Percentiles rank a stretch among this genome's conserved stretches.
Conservation (phyloP, 2,797 vertebrate species). For the Clarias laeviceps region DNA sequence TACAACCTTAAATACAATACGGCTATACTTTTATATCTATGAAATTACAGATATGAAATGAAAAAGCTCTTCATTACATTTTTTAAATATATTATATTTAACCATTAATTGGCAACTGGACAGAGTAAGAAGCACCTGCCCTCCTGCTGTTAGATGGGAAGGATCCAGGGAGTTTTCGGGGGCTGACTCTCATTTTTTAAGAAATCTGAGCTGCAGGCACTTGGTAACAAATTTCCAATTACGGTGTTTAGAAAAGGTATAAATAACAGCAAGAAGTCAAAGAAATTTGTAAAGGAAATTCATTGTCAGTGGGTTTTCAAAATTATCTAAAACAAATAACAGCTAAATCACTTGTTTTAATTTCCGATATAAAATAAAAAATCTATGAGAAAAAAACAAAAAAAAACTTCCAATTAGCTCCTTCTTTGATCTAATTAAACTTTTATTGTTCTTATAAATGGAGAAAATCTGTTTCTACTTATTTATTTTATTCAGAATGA, state of each 20-base stretch:
- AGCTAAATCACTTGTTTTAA: background rate
- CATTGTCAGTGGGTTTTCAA: no score
- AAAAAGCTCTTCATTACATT: background rate
- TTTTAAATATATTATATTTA: background rate
- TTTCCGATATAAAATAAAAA: background rate
- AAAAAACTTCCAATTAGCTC: background rate
- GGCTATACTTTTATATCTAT: no score
- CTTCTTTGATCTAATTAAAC: background rate
- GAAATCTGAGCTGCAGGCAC: no score
- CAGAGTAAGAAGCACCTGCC: background rate
- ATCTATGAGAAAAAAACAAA: background rate
- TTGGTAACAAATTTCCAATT: no score
- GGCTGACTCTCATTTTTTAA: no score
- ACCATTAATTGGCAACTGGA: no score
- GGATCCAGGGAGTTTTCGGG: no score
- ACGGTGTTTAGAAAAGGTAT: no score
- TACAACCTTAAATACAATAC: background rate
- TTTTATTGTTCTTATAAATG: background rate
- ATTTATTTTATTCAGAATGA: background rate
- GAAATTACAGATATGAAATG: background rate
- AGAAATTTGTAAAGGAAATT: background rate
- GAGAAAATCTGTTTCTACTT: background rate
- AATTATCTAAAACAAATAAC: background rate
- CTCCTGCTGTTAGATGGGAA: no score
- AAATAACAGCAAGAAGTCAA: no score